phyloP scores from a whole-genome alignment of 2,113 vertebrate genomes.

The Nibea albiflora region DNA sequence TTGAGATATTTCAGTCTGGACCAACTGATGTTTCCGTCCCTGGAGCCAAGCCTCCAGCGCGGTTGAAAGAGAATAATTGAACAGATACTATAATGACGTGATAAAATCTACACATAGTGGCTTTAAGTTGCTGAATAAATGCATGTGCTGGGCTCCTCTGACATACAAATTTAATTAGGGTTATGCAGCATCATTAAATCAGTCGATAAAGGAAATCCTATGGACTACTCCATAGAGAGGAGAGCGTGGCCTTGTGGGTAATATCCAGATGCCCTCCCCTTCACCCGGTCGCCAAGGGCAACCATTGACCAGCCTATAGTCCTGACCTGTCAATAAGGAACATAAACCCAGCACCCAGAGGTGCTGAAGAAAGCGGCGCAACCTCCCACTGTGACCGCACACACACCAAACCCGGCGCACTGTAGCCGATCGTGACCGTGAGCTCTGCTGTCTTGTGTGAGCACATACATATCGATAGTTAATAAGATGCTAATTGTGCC shows the following conservation, averaged over 20 bases:
- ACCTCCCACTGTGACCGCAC: constrained; percentile 3
- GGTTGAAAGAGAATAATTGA: not conserved
- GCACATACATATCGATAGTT: constrained; percentile 6
- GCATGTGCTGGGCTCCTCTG: not conserved
- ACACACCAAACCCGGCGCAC: not conserved
- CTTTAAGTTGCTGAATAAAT: not conserved
- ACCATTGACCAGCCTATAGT: constrained; percentile 38
- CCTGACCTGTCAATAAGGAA: constrained; percentile 23
- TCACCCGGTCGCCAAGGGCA: constrained; percentile 52
- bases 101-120: not conserved
- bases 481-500: constrained; percentile 57
- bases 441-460: not conserved
- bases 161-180: constrained; percentile 38
- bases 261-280: constrained; percentile 57
- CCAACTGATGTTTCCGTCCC: too few species aligned
- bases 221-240: constrained; percentile 9
- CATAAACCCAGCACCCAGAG: not conserved
- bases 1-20: not conserved
- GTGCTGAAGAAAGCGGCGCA: not conserved
- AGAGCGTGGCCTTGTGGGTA: constrained; percentile 51
- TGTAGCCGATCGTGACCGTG: not conserved
- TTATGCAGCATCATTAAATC: not conserved
- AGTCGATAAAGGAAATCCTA: not conserved
- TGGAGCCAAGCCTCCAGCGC: not conserved
- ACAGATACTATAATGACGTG: not conserved